Evolutionary conservation across 1,140 invertebrate genomes (phyloP).

Genomic region (Formica exsecta): DNA sequence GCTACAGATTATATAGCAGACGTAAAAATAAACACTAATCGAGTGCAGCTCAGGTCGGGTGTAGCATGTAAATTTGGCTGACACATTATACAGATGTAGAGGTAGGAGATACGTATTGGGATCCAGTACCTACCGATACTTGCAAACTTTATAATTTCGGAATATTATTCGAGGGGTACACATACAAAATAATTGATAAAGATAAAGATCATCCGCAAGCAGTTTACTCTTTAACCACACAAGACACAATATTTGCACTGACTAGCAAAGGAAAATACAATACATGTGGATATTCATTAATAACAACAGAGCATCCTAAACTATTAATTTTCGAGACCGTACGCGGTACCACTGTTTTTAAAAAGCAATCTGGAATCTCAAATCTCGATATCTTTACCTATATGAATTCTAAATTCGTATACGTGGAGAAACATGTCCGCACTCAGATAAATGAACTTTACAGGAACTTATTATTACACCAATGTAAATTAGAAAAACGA

Average conservation of each 20-base stretch:
- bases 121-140: neutral
- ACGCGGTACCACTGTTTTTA: neutral
- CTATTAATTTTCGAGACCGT: too few species aligned
- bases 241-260: conserved; percentile 58
- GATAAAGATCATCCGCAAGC: too few species aligned
- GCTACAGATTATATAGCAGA: neutral
- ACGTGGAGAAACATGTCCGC: neutral
- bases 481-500: neutral
- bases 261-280: neutral
- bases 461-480: neutral
- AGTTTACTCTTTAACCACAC: neutral
- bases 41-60: neutral
- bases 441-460: too few species aligned
- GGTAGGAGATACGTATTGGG: neutral
- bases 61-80: neutral
- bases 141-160: too few species aligned
- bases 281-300: neutral
- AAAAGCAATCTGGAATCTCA: neutral
- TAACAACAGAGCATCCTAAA: too few species aligned
- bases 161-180: too few species aligned
- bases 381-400: neutral
- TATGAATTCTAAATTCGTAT: too few species aligned
- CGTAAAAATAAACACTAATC: neutral
- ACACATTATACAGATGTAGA: neutral
- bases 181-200: too few species aligned